A percentile compares a stretch with the other conserved stretches of the same genome.
phyloP scores from a whole-genome alignment of 2,888 invertebrate species.

The Villa cingulata region DNA sequence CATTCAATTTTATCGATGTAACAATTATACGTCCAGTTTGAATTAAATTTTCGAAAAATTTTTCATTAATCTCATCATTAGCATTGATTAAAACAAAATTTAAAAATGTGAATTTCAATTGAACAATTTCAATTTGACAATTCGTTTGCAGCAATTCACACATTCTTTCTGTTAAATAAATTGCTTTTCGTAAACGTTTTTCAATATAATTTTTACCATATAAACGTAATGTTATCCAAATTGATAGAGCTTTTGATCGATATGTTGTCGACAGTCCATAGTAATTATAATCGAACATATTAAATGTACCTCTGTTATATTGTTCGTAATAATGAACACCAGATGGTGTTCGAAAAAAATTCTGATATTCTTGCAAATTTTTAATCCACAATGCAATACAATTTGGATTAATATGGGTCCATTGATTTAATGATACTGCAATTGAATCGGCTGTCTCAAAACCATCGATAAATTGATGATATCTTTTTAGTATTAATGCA shows the following conservation, averaged over 20 bases:
- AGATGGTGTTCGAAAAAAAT: slow-evolving; percentile 63
- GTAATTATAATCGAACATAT: slow-evolving; percentile 51
- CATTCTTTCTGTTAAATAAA: neutral
- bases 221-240: slow-evolving; percentile 47
- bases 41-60: neutral
- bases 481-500: slow-evolving; percentile 65
- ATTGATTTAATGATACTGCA: slow-evolving; percentile 70
- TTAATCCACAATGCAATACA: slow-evolving; percentile 64
- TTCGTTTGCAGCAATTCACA: neutral
- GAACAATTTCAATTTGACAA: neutral
- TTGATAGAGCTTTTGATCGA: slow-evolving; percentile 61
- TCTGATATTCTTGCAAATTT: slow-evolving; percentile 54
- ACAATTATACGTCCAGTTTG: neutral
- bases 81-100: neutral
- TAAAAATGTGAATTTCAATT: slow-evolving; percentile 1
- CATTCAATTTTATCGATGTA: neutral
- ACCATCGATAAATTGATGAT: slow-evolving; percentile 45
- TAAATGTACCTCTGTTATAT: slow-evolving; percentile 46
- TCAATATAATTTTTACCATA: neutral
- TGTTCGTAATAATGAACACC: slow-evolving; percentile 53
- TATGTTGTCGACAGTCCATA: slow-evolving; percentile 71
- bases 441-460: slow-evolving; percentile 60
- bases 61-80: neutral
- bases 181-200: neutral
- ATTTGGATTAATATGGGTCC: slow-evolving; percentile 65